Percentiles rank a stretch among this genome's conserved stretches.
These are phyloP conservation scores for Apis cerana DNA, from an alignment of 1,140 invertebrate species.

Conservation along the genomic window DNA sequence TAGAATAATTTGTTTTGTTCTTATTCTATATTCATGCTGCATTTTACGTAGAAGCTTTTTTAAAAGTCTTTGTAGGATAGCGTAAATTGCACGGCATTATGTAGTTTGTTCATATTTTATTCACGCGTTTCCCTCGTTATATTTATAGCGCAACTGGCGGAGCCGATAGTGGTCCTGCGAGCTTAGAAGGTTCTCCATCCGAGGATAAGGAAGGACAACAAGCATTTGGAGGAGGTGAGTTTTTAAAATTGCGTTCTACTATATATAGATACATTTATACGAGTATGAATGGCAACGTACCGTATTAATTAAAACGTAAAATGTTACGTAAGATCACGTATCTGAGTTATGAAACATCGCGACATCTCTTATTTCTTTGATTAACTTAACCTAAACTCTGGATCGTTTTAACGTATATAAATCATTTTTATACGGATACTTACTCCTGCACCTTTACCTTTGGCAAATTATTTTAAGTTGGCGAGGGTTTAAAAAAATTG, in stretches of 20 bases:
- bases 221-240: conserved; percentile 88
- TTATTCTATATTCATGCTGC: background rate
- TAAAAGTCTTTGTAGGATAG: background rate
- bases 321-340: background rate
- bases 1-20: background rate
- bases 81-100: background rate
- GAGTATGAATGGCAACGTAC: background rate
- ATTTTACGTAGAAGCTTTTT: background rate
- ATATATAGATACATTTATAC: background rate
- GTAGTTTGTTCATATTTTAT: background rate
- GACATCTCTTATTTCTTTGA: background rate
- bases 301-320: background rate
- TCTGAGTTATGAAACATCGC: background rate
- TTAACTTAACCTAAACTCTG: background rate
- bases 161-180: conserved; percentile 90
- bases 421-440: conserved; percentile 30
- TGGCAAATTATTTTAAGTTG: conserved; percentile 42
- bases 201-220: conserved; percentile 89
- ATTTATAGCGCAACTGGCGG: conserved; percentile 90
- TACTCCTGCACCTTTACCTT: background rate
- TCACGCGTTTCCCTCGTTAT: background rate
- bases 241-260: background rate
- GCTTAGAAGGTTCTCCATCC: conserved; percentile 87
- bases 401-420: background rate
- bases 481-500: background rate